Conservation (phyloP, 2,797 vertebrate genomes). For the Tadarida brasiliensis region DNA sequence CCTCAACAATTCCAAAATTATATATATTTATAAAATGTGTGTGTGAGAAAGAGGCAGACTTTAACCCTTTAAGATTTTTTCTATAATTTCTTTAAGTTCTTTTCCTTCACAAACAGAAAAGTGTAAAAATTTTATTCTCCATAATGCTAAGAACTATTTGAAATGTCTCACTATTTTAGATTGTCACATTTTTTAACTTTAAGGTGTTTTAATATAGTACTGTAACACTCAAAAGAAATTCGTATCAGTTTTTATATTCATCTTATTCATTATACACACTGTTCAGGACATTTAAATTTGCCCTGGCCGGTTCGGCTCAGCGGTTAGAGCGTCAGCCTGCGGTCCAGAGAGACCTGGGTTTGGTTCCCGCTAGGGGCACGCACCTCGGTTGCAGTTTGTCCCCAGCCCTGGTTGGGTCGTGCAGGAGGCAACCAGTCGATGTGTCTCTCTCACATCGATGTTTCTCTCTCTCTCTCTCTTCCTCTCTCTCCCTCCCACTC, state of each 20-base stretch:
- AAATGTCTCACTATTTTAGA: slow-evolving; percentile 1
- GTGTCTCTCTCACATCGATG: no score
- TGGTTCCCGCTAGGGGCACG: no score
- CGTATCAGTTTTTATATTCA: background rate
- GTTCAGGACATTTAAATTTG: background rate
- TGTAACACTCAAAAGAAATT: slow-evolving; percentile 8
- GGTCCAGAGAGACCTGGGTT: no score
- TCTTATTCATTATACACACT: background rate
- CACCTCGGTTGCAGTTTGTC: no score
- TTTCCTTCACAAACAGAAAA: background rate
- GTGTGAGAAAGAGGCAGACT: background rate
- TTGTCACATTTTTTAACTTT: background rate
- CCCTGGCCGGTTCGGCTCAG: no score
- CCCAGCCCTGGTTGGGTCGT: no score
- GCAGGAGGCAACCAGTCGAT: no score
- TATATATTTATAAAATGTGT: background rate
- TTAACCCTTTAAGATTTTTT: background rate
- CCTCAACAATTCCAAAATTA: slow-evolving; percentile 10
- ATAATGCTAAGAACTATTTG: background rate
- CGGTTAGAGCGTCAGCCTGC: no score
- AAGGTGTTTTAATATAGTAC: background rate
- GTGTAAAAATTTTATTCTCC: slow-evolving; percentile 28
- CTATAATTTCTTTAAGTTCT: background rate
- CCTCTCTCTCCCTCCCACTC: no score
- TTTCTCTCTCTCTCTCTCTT: no score